These are phyloP conservation scores for Cecidostiba fungosa DNA, from an alignment of 2,888 invertebrate genomes.

Conservation along the genomic window DNA sequence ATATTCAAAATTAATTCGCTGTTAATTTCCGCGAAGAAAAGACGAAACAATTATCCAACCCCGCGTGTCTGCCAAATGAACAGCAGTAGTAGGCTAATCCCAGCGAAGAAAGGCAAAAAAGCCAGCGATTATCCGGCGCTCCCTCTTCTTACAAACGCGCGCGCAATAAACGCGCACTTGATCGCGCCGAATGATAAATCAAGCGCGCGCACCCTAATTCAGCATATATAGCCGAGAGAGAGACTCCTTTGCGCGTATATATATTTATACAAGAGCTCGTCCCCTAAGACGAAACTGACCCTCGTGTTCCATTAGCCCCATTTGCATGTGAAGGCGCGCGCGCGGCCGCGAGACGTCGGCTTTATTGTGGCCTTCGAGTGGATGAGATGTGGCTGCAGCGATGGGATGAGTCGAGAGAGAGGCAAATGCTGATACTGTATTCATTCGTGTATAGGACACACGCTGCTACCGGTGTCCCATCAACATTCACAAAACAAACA, in stretches of 20 bases:
- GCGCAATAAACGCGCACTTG: conserved; percentile 46
- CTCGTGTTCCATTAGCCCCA: conserved; percentile 53
- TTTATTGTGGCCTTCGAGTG: conserved; percentile 6
- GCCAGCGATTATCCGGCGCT: neutral
- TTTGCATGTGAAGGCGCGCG: conserved; percentile 39
- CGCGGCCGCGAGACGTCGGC: neutral
- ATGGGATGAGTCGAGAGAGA: neutral
- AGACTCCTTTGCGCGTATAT: neutral
- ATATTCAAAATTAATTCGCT: neutral
- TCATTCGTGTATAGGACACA: neutral
- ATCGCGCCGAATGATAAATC: conserved; percentile 55
- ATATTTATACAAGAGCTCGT: neutral
- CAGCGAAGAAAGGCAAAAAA: neutral
- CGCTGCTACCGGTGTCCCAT: neutral
- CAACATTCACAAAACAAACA: neutral
- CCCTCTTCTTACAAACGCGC: neutral
- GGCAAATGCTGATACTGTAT: neutral
- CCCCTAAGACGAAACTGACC: conserved; percentile 58
- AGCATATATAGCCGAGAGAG: neutral
- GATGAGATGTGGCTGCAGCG: neutral
- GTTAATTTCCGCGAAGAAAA: neutral
- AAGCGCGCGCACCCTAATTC: conserved; percentile 15
- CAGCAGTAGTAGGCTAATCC: neutral
- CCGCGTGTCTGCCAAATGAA: neutral
- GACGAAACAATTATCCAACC: neutral